Conservation (phyloP, 2,113 vertebrate genomes). For the Gavia stellata region DNA sequence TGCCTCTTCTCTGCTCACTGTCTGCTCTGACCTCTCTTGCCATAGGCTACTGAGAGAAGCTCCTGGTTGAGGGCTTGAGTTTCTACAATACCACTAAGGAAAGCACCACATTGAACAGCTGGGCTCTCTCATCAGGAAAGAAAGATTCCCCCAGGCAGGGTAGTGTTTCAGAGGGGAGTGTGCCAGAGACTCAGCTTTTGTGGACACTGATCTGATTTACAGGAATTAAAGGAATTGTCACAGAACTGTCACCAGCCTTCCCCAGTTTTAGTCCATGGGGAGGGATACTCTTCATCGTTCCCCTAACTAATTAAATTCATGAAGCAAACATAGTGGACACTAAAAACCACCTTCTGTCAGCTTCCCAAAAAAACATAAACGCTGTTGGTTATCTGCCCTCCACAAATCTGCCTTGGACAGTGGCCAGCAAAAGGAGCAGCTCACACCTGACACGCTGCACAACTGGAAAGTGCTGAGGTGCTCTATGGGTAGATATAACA, state of each 20-base stretch:
- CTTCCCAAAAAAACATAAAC: background rate
- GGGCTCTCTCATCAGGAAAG: background rate
- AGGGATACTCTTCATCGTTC: background rate
- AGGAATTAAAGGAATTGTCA: background rate
- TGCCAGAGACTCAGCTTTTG: background rate
- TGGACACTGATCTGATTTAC: background rate
- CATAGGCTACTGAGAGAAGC: background rate
- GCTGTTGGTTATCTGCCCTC: background rate
- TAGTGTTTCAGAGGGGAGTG: background rate
- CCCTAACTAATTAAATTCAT: background rate
- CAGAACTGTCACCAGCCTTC: background rate
- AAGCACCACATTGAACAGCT: background rate
- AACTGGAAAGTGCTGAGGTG: background rate
- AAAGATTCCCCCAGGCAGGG: background rate
- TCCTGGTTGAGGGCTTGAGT: background rate
- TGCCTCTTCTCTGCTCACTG: background rate
- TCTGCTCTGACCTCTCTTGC: background rate
- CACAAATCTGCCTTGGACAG: background rate
- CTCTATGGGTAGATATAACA: background rate
- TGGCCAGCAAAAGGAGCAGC: background rate
- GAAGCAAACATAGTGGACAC: background rate
- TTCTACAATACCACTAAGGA: background rate
- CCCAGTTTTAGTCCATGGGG: background rate
- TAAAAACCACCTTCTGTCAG: background rate
- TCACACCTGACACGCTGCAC: background rate